Evolutionary conservation across 2,113 vertebrate genomes (phyloP), one percentile per base, ranked within the genome.

Genomic region (Circaetus cinerascens): DNA sequence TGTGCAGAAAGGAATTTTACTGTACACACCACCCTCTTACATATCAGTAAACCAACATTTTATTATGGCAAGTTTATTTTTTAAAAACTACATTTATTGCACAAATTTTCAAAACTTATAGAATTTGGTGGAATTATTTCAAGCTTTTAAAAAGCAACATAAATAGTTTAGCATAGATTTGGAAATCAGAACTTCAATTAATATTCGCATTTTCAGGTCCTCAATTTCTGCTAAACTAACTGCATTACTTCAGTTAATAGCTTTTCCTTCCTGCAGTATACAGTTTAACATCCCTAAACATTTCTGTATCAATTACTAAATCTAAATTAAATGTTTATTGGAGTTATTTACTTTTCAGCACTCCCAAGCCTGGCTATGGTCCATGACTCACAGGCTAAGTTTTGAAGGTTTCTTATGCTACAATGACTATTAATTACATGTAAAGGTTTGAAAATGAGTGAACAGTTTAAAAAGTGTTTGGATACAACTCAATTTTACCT

Each of bases 261-360:
- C 40, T 93, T 96, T 95, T 95, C 63, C 87, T 82, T 93, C 90
- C 88, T 94, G 41, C 51, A 76, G 36, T 74, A 73, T 48, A 96
- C 51, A 53, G 79, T 27, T 94, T 96, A 96, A 91, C 68, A 75
- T 80, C 78, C 69, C 90, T 64, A 93, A 53, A 59, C 80, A 89
- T 93, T 97, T 95, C 81, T 69, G 34, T 85, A 90, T 91, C 76
- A 97, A 91, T 96, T 96, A 91, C 88, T 79, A 97, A 96, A 94
- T 93, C 62, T 92, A 91, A 97, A 97, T 96, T 97, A 97, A 98
- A 94, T 81, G 79, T 96, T 98, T 96, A 95, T 81, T 80, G 26
- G 81, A 72, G 75, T 94, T 86, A n/a, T 94, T 96, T 98, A 96
- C 88, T 96, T 95, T 91, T 75, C 88, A 93, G 34, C 56, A 50